A percentile compares a stretch with the other conserved stretches of the same genome.
phyloP scores from a whole-genome alignment of 2,888 invertebrate species.

The Panopea generosa region DNA sequence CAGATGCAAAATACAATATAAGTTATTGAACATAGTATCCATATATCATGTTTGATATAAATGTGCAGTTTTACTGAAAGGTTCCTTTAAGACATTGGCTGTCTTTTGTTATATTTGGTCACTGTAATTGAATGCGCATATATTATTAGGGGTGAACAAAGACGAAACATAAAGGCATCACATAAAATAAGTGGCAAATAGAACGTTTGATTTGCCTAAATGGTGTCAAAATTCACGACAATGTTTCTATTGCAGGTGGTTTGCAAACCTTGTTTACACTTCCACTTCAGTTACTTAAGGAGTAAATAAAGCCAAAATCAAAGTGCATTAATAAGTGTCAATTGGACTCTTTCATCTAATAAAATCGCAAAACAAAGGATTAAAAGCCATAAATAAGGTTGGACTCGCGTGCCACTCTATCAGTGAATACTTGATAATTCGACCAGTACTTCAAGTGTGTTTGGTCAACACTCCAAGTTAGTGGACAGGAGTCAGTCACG shows the following conservation, averaged over 20 bases:
- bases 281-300: conserved; percentile 31
- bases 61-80: too few relatives aligned
- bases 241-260: too few relatives aligned
- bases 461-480: not conserved
- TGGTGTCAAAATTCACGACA: conserved; percentile 1
- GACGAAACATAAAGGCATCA: too few relatives aligned
- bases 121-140: too few relatives aligned
- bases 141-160: too few relatives aligned
- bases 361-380: conserved; percentile 51
- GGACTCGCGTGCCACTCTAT: conserved; percentile 21
- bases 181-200: too few relatives aligned
- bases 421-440: not conserved
- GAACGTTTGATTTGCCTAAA: too few relatives aligned
- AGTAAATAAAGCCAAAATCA: conserved; percentile 47
- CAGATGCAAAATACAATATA: too few relatives aligned
- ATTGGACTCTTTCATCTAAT: conserved; percentile 29
- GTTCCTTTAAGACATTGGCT: too few relatives aligned
- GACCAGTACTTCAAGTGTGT: not conserved
- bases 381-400: conserved; percentile 41
- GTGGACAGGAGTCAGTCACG: not conserved
- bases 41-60: too few relatives aligned
- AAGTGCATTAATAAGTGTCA: conserved; percentile 64
- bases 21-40: too few relatives aligned
- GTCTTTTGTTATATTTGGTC: too few relatives aligned
- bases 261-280: conserved; percentile 19